phyloP scores from a whole-genome alignment of 2,797 vertebrate species.

The Ciconia nigra region DNA sequence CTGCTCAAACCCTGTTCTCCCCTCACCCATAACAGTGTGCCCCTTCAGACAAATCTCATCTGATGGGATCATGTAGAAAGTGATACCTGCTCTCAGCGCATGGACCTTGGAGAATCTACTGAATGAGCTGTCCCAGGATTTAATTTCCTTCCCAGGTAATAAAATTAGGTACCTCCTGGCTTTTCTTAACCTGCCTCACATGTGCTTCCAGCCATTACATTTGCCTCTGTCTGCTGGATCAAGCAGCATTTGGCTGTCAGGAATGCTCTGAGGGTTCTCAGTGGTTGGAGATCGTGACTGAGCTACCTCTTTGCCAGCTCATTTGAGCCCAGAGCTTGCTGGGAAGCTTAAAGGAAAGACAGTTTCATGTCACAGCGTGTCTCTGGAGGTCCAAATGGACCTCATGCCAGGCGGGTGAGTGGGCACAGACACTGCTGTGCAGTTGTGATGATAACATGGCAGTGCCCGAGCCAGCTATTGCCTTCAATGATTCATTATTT shows the following conservation, averaged over 20 bases:
- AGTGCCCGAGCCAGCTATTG: not conserved
- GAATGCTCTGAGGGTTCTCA: not conserved
- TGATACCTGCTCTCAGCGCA: not conserved
- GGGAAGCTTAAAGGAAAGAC: not conserved
- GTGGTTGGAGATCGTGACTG: not conserved
- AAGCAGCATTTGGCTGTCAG: not conserved
- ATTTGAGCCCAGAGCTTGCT: not conserved
- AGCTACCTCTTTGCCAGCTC: not conserved
- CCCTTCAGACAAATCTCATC: not conserved
- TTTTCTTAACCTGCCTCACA: not conserved
- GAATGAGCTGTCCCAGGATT: not conserved
- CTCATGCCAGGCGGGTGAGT: not conserved
- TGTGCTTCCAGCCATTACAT: not conserved
- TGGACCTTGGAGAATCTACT: not conserved
- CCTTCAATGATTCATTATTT: constrained; percentile 28
- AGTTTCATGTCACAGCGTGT: not conserved
- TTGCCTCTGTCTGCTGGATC: not conserved
- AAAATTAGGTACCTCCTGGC: not conserved
- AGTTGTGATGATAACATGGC: not conserved
- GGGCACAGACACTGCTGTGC: not conserved
- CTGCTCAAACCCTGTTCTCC: not conserved
- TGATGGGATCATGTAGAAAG: not conserved
- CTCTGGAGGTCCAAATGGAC: not conserved
- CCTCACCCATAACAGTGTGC: not conserved
- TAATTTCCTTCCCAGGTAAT: not conserved